phyloP scores from a whole-genome alignment of 2,797 vertebrate genomes.

The Pteronotus mesoamericanus region DNA sequence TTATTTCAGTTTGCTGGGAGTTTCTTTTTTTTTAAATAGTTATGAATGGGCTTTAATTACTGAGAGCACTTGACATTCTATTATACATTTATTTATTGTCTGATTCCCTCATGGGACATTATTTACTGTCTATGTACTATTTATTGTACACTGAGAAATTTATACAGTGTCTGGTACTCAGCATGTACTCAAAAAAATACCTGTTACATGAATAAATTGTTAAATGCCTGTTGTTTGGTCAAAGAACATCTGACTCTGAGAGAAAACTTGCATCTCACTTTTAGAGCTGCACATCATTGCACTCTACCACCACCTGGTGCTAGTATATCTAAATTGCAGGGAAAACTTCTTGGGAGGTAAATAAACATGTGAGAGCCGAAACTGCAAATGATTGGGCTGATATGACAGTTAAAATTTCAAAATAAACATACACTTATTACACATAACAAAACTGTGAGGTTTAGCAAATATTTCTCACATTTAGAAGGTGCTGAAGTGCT shows the following conservation, averaged over 20 bases:
- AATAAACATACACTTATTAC: slow-evolving; percentile 8
- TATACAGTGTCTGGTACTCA: background rate
- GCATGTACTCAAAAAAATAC: background rate
- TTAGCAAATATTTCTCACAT: slow-evolving; percentile 58
- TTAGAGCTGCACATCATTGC: background rate
- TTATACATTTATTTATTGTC: background rate
- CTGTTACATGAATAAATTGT: background rate
- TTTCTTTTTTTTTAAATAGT: background rate
- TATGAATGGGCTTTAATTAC: background rate
- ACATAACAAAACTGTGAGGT: background rate
- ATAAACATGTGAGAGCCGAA: background rate
- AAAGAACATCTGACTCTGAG: background rate
- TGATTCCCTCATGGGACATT: background rate
- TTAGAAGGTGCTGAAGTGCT: slow-evolving; percentile 43
- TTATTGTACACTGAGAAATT: background rate
- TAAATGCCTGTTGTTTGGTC: slow-evolving; percentile 16
- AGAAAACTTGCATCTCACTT: background rate
- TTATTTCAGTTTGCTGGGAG: background rate
- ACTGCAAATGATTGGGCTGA: background rate
- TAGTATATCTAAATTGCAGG: slow-evolving; percentile 23
- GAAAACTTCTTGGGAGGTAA: background rate
- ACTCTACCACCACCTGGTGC: slow-evolving; percentile 1
- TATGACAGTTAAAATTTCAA: slow-evolving; percentile 21
- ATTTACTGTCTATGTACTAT: background rate
- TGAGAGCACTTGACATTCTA: background rate